These are phyloP conservation scores for Neomorphus geoffroyi DNA, from an alignment of 2,797 vertebrate species.

Conservation along the genomic window DNA sequence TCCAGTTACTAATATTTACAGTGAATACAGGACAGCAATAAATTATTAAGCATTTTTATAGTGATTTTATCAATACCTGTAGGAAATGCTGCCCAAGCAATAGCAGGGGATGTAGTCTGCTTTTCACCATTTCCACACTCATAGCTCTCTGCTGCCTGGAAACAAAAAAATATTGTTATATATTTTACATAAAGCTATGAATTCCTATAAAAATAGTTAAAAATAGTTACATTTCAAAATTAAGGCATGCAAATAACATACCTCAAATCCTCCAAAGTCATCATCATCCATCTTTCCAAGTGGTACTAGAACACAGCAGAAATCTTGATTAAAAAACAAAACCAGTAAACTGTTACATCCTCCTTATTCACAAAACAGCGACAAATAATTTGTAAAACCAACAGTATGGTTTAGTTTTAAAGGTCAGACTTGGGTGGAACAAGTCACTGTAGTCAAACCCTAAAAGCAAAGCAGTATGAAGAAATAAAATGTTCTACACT, in stretches of 20 bases:
- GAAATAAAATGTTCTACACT: neutral
- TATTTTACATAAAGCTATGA: neutral
- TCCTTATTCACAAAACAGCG: neutral
- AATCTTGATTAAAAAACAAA: neutral
- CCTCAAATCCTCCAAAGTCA: constrained; percentile 86
- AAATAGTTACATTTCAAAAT: neutral
- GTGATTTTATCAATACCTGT: constrained; percentile 70
- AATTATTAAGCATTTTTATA: neutral
- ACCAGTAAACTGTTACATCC: neutral
- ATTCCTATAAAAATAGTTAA: neutral
- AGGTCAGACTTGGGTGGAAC: neutral
- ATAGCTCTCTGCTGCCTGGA: constrained; percentile 79
- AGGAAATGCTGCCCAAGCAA: constrained; percentile 82
- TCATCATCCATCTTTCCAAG: constrained; percentile 80
- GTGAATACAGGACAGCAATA: neutral
- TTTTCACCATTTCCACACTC: constrained; percentile 73
- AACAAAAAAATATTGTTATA: neutral
- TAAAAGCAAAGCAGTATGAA: neutral
- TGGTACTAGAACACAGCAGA: constrained; percentile 60
- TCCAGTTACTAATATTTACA: neutral
- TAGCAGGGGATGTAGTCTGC: constrained; percentile 77
- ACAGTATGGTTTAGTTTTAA: neutral
- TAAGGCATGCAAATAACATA: constrained; percentile 54
- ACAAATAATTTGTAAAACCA: neutral
- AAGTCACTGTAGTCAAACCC: neutral